Evolutionary conservation across 37 sponge, comb jelly and placozoan species (phyloP), one percentile per base, ranked within the genome.

Genomic region (Cladorhizidae sp.): DNA sequence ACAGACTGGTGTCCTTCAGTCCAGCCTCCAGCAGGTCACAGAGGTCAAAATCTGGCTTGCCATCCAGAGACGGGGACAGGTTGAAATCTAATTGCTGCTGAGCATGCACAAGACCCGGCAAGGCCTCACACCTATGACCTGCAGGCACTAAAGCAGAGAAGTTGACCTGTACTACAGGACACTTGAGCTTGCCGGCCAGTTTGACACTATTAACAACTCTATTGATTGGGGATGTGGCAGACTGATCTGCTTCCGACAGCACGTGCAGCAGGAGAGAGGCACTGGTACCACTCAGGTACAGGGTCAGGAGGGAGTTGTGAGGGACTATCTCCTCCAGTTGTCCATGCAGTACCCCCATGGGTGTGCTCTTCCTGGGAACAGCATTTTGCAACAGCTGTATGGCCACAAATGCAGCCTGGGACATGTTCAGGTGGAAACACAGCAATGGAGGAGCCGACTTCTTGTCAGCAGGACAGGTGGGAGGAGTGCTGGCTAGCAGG

Each of bases 11-110:
- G 0, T 76, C 58, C 33, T 38, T 56, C 2, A 75, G 7, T 2
- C 82, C 80, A 23, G 39, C 61, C 43, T 87, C 88, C 22, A 75
- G 40, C 11, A 84, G 84, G 17, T 51, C 32, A 68, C 76, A 75
- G 15, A 63, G 1, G n/a, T 41, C 45, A 45, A 64, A 59, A 0
- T 36, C 61, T 18, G 50, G 36, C 25, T 59, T 32, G 25, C 1
- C 61, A 22, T 25, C 64, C 20, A 41, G 33, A 6, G 32, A n/a
- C 28, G 63, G 63, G 28, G 38, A 39, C 33, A 78, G 28, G 33
- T 62, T 2, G 40, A 85, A 85, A 39, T 62, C 35, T 3, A 85
- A 73, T 21, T 67, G 59, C 22, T 70, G 67, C 64, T 76, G 81
- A 59, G 43, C 61, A 18, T 43, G 50, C 25, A 39, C 62, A 40